Evolutionary conservation across 2,888 invertebrate species (phyloP).

Genomic region (Clitarchus hookeri): DNA sequence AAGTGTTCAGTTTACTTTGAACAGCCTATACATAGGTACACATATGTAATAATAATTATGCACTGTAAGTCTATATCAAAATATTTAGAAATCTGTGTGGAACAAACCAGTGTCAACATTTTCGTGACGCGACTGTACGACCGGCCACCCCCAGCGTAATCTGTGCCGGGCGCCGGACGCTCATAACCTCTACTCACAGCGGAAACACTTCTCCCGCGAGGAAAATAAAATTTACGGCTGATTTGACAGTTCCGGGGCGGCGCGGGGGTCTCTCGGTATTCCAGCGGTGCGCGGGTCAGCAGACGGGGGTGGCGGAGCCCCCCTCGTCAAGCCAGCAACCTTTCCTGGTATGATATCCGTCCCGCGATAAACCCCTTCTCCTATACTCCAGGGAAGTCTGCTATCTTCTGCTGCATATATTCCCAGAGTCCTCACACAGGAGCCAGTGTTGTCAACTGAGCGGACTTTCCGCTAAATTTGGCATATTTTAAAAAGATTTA

Average conservation of each 20-base stretch:
- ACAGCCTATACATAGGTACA: too few species aligned
- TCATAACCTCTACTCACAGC: conserved; percentile 2
- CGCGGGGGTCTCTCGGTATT: background rate
- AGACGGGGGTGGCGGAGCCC: background rate
- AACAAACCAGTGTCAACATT: background rate
- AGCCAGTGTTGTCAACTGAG: background rate
- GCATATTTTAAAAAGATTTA: too few species aligned
- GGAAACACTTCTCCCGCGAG: conserved; percentile 51
- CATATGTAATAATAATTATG: too few species aligned
- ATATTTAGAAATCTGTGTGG: too few species aligned
- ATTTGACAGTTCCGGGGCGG: conserved; percentile 54
- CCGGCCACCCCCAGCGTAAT: background rate
- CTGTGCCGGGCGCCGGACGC: background rate
- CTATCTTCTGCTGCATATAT: background rate
- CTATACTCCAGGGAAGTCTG: background rate
- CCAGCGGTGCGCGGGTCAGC: background rate
- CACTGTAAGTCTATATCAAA: too few species aligned
- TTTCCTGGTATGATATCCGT: background rate
- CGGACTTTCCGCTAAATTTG: too few species aligned
- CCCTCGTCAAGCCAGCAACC: background rate
- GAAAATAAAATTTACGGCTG: conserved; percentile 63
- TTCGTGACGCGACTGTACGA: background rate
- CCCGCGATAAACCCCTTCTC: background rate
- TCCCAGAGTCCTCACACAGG: background rate
- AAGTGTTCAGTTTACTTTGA: too few species aligned